Conservation (phyloP, 2,797 vertebrate species). For the Diplodus sargus region DNA sequence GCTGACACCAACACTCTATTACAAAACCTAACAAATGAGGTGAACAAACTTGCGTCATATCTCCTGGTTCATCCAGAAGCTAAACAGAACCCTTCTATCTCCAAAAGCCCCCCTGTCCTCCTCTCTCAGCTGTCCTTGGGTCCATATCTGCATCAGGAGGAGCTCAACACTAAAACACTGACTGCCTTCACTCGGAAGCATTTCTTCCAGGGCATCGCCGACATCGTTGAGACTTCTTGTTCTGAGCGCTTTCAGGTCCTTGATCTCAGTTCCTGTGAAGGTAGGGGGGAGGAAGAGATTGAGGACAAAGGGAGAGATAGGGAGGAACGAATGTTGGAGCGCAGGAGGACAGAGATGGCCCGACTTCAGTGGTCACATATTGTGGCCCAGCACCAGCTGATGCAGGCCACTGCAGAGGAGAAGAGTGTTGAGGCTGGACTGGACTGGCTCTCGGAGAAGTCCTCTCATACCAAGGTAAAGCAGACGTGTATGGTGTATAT, state of each 20-base stretch:
- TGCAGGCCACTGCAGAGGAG: constrained; percentile 87
- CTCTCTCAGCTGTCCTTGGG: constrained; percentile 88
- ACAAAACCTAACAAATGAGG: constrained; percentile 79
- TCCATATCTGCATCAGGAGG: constrained; percentile 88
- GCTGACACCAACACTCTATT: constrained; percentile 85
- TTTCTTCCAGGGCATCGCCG: constrained; percentile 84
- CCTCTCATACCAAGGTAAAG: constrained; percentile 77
- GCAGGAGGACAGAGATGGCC: constrained; percentile 84
- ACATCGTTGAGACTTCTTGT: constrained; percentile 84
- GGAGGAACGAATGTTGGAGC: constrained; percentile 72
- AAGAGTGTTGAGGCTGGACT: constrained; percentile 82
- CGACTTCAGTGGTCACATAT: constrained; percentile 89
- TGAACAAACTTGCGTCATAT: constrained; percentile 81
- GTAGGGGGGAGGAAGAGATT: constrained; percentile 62
- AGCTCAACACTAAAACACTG: constrained; percentile 88
- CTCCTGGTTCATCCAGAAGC: constrained; percentile 67
- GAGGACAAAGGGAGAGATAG: constrained; percentile 44
- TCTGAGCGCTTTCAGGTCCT: constrained; percentile 85
- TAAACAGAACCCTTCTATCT: constrained; percentile 7
- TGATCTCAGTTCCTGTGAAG: constrained; percentile 78
- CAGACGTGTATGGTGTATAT: neutral
- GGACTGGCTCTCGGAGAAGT: constrained; percentile 85
- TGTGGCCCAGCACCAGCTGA: constrained; percentile 88
- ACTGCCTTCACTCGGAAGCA: constrained; percentile 83
- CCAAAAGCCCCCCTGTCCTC: constrained; percentile 73